A percentile compares a stretch with the other conserved stretches of the same genome.
phyloP scores from a whole-genome alignment of 2,888 invertebrate species.

The Nemotelus nigrinus region DNA sequence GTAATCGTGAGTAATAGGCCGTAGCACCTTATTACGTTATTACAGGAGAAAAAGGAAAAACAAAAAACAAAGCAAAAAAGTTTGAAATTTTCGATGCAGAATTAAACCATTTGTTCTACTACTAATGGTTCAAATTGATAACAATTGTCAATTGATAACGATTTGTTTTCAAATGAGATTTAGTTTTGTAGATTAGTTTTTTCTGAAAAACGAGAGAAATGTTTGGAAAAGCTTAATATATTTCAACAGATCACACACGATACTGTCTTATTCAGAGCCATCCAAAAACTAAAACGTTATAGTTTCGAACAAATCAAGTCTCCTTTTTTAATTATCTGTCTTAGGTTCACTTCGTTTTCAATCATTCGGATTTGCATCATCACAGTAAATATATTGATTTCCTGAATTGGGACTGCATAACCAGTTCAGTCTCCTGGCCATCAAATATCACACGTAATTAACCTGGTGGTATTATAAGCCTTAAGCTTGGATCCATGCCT shows the following conservation, averaged over 20 bases:
- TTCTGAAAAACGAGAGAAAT: no score
- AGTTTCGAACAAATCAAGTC: no score
- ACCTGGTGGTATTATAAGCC: slow-evolving; percentile 77
- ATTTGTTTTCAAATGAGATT: no score
- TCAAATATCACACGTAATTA: slow-evolving; percentile 74
- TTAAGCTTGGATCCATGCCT: slow-evolving; percentile 76
- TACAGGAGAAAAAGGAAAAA: slow-evolving; percentile 59
- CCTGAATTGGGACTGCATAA: slow-evolving; percentile 71
- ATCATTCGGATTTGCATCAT: slow-evolving; percentile 77
- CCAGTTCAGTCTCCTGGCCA: slow-evolving; percentile 74
- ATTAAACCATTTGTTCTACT: no score
- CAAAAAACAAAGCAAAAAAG: background rate
- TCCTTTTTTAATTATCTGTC: slow-evolving; percentile 66
- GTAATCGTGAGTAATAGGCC: slow-evolving; percentile 74
- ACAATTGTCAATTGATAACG: no score
- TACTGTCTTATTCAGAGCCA: no score
- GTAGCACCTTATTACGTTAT: slow-evolving; percentile 70
- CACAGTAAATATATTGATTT: slow-evolving; percentile 75
- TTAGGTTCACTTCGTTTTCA: slow-evolving; percentile 72
- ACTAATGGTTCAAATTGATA: no score
- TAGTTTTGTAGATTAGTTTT: no score
- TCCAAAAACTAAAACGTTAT: no score
- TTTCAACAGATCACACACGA: no score
- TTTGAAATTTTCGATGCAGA: no score
- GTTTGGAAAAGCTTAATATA: no score